Evolutionary conservation across 2,888 invertebrate species (phyloP), one percentile per base, ranked within the genome.

Genomic region (Stenotaenia linearis): DNA sequence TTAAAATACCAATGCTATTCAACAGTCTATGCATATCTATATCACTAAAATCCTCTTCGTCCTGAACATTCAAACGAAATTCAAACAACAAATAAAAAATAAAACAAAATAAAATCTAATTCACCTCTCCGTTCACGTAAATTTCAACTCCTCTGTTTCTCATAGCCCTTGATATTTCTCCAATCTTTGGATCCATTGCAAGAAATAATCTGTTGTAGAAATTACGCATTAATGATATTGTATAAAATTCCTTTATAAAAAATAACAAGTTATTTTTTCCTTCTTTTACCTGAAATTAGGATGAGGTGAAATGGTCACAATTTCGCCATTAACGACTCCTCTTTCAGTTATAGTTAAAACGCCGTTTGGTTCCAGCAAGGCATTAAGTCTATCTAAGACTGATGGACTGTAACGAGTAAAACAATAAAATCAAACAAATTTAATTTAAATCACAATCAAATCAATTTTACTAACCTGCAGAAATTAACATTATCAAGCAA

Each of bases 121-220:
- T 77, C 74, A 78, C 80, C 35, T 83, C 80, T 15, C 81, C 82
- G 21, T 88, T 84, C 79, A 93, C 85, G 84, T 87, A 93, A 83
- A 99, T 92, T 88, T 99, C 99, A 0, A 99, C 91, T 2, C 98
- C 97, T 84, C 99, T 90, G 86, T 99, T 99, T 81, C 98, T 90
- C 99, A 99, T 99, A 0, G 99, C 99, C 83, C 95, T 91, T 0
- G 99, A 99, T 82, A 99, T 93, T 87, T 97, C 97, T 0, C 99
- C 99, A 87, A 94, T 92, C 84, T 92, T 92, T 0, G 98, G 95
- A 87, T 99, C 95, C 91, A 98, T 94, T 0, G 97, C 93, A 81
- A 99, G 90, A 85, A 99, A 96, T 50, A 98, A 90, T 82, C 97
- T 91, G 82, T 32, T 23, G 10, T n/a, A 37, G 18, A 25, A n/a